Conservation (phyloP, 2,888 invertebrate genomes). For the Steromphala cineraria region DNA sequence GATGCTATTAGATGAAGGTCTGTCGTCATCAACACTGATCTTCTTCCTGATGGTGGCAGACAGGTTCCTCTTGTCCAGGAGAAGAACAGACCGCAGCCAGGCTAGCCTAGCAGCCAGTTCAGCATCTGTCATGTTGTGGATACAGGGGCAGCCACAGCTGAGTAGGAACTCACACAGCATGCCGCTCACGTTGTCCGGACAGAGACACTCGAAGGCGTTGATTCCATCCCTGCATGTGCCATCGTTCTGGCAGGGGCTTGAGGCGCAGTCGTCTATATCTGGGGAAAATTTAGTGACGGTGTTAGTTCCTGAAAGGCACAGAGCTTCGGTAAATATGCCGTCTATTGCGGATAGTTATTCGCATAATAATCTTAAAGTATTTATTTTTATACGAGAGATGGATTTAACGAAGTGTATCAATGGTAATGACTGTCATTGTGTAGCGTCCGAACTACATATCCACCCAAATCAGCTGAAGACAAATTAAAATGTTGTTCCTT, state of each 20-base stretch:
- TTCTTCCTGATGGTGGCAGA: neutral
- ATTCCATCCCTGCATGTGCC: neutral
- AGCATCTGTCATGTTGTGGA: neutral
- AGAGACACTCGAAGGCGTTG: neutral
- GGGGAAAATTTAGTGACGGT: neutral
- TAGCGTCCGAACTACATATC: too few relatives aligned
- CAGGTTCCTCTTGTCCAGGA: neutral
- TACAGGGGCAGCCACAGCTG: neutral
- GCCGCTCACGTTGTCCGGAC: neutral
- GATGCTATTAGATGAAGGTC: neutral
- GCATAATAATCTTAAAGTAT: too few relatives aligned
- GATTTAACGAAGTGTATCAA: too few relatives aligned
- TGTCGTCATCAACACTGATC: neutral
- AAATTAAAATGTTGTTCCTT: too few relatives aligned
- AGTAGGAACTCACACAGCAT: neutral
- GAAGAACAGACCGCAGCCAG: neutral
- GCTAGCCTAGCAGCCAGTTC: neutral
- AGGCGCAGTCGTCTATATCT: constrained; percentile 10
- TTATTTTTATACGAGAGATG: too few relatives aligned
- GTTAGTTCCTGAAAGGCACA: too few relatives aligned
- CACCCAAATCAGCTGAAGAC: too few relatives aligned
- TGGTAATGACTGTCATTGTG: too few relatives aligned
- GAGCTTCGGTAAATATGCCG: too few relatives aligned
- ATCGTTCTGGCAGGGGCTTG: neutral
- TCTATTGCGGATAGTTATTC: too few relatives aligned